These are phyloP conservation scores for Lepidotrigona ventralis DNA, from an alignment of 1,140 invertebrate genomes.

Conservation along the genomic window DNA sequence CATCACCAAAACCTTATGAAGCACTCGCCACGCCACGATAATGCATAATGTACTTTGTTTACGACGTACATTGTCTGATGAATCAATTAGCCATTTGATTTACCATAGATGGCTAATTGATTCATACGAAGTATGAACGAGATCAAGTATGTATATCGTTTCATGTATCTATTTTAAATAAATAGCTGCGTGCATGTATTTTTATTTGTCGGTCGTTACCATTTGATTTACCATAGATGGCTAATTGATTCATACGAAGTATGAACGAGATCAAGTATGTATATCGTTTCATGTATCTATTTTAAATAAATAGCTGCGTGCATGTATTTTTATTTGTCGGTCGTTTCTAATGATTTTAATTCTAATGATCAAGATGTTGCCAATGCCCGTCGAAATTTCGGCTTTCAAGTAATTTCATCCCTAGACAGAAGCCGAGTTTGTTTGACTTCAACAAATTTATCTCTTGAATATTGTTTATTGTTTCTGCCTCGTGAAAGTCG, in stretches of 20 bases:
- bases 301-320: background rate
- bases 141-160: background rate
- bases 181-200: background rate
- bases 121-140: too few relatives aligned
- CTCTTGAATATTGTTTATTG: conserved; percentile 54
- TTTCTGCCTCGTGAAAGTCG: conserved; percentile 56
- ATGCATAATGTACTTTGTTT: conserved; percentile 16
- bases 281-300: background rate
- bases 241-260: background rate
- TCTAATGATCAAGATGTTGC: conserved; percentile 14
- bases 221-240: too few relatives aligned
- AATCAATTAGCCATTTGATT: background rate
- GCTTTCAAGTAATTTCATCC: background rate
- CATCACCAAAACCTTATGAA: conserved; percentile 74
- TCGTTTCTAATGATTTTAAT: background rate
- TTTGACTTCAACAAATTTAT: conserved; percentile 46
- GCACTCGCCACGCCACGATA: conserved; percentile 63
- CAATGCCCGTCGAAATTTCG: background rate
- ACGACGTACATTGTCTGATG: too few relatives aligned
- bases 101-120: background rate
- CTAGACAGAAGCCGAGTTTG: conserved; percentile 18
- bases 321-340: background rate
- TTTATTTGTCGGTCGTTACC: conserved; percentile 7
- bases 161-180: background rate
- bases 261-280: too few relatives aligned